These are phyloP conservation scores for Petaurus breviceps DNA, from an alignment of 2,113 vertebrate species.

Conservation along the genomic window DNA sequence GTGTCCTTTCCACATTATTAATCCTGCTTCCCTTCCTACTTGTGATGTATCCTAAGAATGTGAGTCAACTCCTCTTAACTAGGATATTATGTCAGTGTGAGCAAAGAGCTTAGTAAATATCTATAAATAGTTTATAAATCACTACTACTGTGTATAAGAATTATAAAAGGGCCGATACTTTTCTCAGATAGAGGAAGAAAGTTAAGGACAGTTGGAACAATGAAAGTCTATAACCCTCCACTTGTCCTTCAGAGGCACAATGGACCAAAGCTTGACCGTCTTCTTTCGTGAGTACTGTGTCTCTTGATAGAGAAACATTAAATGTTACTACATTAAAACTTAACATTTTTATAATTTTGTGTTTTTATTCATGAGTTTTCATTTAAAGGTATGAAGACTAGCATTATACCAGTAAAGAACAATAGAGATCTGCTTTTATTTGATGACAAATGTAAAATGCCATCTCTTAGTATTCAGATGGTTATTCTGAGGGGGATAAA, in stretches of 20 bases:
- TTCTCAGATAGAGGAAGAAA: constrained; percentile 25
- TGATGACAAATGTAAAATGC: constrained; percentile 6
- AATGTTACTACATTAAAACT: neutral
- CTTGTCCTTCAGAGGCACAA: constrained; percentile 70
- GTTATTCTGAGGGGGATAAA: neutral
- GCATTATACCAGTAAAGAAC: neutral
- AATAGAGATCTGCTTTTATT: constrained; percentile 1
- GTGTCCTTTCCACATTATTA: constrained; percentile 59
- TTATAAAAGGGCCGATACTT: constrained; percentile 78
- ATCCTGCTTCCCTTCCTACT: constrained; percentile 65
- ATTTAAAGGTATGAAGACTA: neutral
- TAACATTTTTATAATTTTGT: neutral
- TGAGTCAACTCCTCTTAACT: constrained; percentile 75
- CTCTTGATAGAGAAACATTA: neutral
- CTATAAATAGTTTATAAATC: constrained; percentile 85
- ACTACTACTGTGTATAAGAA: constrained; percentile 60
- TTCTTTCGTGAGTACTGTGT: constrained; percentile 83
- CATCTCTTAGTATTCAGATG: neutral
- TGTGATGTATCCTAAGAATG: constrained; percentile 75
- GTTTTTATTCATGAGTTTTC: constrained; percentile 4
- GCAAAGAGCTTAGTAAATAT: constrained; percentile 77
- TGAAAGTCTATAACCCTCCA: constrained; percentile 80
- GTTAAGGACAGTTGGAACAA: constrained; percentile 52
- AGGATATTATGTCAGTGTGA: constrained; percentile 65
- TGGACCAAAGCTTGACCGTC: constrained; percentile 83